A percentile compares a stretch with the other conserved stretches of the same genome.
phyloP scores from a whole-genome alignment of 2,113 vertebrate species.

The Callocephalon fimbriatum region DNA sequence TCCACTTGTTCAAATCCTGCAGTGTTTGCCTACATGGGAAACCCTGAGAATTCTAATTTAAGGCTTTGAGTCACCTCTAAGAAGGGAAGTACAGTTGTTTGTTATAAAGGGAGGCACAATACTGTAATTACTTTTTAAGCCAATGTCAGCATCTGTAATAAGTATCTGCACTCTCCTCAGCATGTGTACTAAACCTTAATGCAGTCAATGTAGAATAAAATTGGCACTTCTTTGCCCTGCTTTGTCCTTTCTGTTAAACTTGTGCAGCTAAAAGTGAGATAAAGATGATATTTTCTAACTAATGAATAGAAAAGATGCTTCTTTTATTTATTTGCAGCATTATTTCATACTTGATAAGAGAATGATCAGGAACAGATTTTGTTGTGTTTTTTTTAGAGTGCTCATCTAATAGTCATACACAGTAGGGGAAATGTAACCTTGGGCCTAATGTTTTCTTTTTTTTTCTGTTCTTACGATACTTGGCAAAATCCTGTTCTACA shows the following conservation, averaged over 20 bases:
- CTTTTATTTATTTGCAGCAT: background rate
- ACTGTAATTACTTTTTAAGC: slow-evolving; percentile 68
- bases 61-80: slow-evolving; percentile 54
- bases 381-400: background rate
- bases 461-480: background rate
- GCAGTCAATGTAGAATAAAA: background rate
- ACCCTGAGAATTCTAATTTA: slow-evolving; percentile 58
- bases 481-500: background rate
- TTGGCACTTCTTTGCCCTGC: slow-evolving; percentile 4
- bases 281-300: background rate
- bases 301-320: background rate
- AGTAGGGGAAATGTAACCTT: background rate
- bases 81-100: slow-evolving; percentile 20
- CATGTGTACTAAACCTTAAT: slow-evolving; percentile 17
- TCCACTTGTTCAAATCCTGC: slow-evolving; percentile 33
- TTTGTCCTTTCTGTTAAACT: slow-evolving; percentile 3
- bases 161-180: slow-evolving; percentile 19
- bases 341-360: background rate
- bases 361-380: background rate
- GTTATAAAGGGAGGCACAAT: slow-evolving; percentile 43
- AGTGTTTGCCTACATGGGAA: slow-evolving; percentile 17
- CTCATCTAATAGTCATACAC: background rate
- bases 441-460: background rate
- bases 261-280: background rate
- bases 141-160: slow-evolving; percentile 60